Evolutionary conservation across 2,113 vertebrate genomes (phyloP), one percentile per base, ranked within the genome.

Genomic region (Scomber colias): DNA sequence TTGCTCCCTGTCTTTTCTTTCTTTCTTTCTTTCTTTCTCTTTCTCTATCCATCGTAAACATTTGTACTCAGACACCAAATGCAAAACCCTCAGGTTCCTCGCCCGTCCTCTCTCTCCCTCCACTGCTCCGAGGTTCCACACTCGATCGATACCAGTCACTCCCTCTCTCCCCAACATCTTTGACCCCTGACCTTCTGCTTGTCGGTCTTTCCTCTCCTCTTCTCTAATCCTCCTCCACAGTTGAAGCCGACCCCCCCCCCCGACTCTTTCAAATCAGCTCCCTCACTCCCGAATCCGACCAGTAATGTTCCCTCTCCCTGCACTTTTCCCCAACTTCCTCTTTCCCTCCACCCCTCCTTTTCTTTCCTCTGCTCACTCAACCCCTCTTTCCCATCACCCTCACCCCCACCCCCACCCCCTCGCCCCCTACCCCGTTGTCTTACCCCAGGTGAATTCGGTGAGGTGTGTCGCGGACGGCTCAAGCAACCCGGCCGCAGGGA

Each of bases 381-480:
- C 64, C 77, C 83, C 61, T 71, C 51, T 75, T 68, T 74, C 70
- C 68, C 66, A 53, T 66, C 70, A 67, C 62, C 76, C 76, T 53
- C 83, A 62, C 83, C 68, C 55, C 68, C 80, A 49, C 30, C 40
- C 59, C 71, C 62, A 57, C 9, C 55, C 65, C 72, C 16, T 70
- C 68, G 31, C 17, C 31, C 50, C 21, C 53, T n/a, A 24, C 62
- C 55, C 62, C 30, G 8, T 64, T 65, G 35, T 72, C 64, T 67
- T 64, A 15, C 76, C 70, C 0, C 94, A 99, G 98, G 98, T 79
- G 98, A 99, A 87, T 99, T 99, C 0, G 98, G 98, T 0, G 98
- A 99, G 92, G 98, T 99, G 74, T 99, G 97, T 79, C 96, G 97
- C 0, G 97, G 98, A 2, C 96, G 98, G 16, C 96, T 99, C 63